These are phyloP conservation scores for Mohoua ochrocephala DNA, from an alignment of 2,113 vertebrate species.

Conservation along the genomic window DNA sequence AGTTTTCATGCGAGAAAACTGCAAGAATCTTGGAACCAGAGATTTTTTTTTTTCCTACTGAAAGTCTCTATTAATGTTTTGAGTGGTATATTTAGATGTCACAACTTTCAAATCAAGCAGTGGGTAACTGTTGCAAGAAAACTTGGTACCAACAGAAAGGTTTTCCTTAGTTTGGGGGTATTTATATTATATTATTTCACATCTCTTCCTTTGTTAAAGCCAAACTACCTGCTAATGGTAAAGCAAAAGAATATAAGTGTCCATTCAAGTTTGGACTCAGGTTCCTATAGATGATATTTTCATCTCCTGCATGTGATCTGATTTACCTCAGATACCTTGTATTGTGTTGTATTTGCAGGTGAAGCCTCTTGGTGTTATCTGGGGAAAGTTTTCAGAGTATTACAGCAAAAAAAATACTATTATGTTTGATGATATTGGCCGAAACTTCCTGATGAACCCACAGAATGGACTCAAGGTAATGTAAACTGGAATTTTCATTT, in stretches of 20 bases:
- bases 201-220: background rate
- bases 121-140: background rate
- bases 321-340: background rate
- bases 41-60: background rate
- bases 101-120: background rate
- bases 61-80: background rate
- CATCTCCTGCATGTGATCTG: background rate
- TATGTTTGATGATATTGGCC: conserved; percentile 98
- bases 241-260: background rate
- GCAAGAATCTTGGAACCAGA: background rate
- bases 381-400: conserved; percentile 95
- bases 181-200: background rate
- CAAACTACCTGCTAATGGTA: background rate
- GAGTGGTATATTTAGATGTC: background rate
- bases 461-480: conserved; percentile 96
- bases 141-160: background rate
- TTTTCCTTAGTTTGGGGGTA: background rate
- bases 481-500: background rate
- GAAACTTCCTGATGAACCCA: conserved; percentile 99
- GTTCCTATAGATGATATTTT: background rate
- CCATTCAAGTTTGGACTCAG: background rate
- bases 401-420: conserved; percentile 98
- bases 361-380: conserved; percentile 96
- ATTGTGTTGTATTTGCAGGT: conserved; percentile 76
- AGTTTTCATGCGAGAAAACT: background rate